Base-by-base conservation (phyloP, 1,140 invertebrate species). In the Drosophila ogumai region DNA sequence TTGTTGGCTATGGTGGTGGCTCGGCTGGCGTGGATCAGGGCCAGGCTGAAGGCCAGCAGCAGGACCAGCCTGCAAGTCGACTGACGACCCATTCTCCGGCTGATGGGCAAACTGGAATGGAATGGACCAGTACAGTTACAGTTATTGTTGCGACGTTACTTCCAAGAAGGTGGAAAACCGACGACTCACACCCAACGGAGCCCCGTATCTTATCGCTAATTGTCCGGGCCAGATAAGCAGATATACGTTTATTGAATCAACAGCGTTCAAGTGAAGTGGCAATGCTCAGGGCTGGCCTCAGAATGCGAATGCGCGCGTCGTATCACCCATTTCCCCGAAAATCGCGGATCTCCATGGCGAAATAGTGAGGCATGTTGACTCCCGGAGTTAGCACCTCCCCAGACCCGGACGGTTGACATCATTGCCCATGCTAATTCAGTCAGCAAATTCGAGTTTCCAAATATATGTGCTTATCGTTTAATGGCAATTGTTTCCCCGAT, bases 11-110 rank as follows among this genome's bases (percentile, higher is more conserved):
- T 19, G 9, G 75, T 36, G 56, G 40, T 81, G 19, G 87, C 59
- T 4, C 72, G 65, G 46, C 76, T 76, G 60, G 82, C 65, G n/a
- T 91, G 82, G 32, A 86, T 72, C 7, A 74, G 58, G 19, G 61
- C 66, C 67, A 91, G 65, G 6, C 79, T 76, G 69, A 92, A 60
- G 55, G 79, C 68, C 68, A 92, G 68, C 75, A 92, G 69, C 75
- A 91, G 80, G 72, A 90, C 91, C 85, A 92, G 91, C 82, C 85
- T 69, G 66, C 66, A 69, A 67, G 66, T 84, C 65, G 73, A 75
- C 85, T 92, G 91, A 88, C 88, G 82, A 87, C 90, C 71, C 90
- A 91, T 91, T 54, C 46, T 72, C 6, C 54, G 22, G 64, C 8
- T 47, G 52, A 54, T 50, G 79, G 58, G 64, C 64, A 69, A 81